Evolutionary conservation across 2,797 vertebrate genomes (phyloP), one percentile per base, ranked within the genome.

Genomic region (Enteromius radiatus): DNA sequence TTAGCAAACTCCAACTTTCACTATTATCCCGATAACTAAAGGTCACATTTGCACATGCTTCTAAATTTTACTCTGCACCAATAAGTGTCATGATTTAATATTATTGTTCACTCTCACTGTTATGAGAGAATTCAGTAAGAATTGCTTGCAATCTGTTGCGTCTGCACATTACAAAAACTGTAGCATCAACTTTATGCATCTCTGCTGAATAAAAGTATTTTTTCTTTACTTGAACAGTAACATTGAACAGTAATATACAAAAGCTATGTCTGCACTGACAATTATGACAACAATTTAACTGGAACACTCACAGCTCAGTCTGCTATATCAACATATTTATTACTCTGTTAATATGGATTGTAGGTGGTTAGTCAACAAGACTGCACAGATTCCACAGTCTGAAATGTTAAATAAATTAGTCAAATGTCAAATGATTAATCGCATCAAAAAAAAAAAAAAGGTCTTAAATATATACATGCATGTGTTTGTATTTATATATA

Each of bases 41-140:
- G 28, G 38, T 83, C 56, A 79, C 14, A 67, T 71, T 65, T 54
- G 5, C 67, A n/a, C n/a, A 49, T 54, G 31, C 15, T 65, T 64
- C 45, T 26, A 28, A 15, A 45, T 19, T 36, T 36, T 6, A 28
- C n/a, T 49, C 28, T 3, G 33, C 56, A 45, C 63, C n/a, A 54
- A 23, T 11, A 28, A 28, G 8, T 59, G 68, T 63, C 59, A 71
- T 59, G 63, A 67, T 63, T 68, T n/a, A 31, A 70, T 70, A 47
- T 38, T 14, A 26, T 23, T 52, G 6, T 52, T 59, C 54, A 59
- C 23, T 59, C 54, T 59, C 31, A 75, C 12, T 5, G 9, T 15
- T 69, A 5, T 19, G 8, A 28, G 15, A 45, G 15, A 71, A 49
- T 70, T 47, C 8, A 28, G 2, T 70, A 10, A 70, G 23, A 28